A percentile compares a stretch with the other conserved stretches of the same genome.
phyloP scores from a whole-genome alignment of 2,888 invertebrate genomes.

The Anorthoa munda region DNA sequence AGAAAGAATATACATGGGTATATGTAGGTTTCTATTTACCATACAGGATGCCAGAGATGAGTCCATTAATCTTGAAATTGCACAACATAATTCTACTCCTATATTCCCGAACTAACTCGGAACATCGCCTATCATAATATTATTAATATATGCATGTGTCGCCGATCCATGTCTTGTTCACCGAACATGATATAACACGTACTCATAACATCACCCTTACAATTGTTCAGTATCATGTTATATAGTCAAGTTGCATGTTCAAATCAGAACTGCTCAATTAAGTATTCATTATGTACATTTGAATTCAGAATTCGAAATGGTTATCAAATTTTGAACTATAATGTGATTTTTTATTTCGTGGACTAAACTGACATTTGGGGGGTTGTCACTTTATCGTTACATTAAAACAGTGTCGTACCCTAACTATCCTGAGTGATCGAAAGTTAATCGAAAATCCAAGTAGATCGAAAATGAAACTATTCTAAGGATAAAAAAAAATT shows the following conservation, averaged over 20 bases:
- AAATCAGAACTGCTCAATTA: conserved; percentile 49
- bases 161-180: conserved; percentile 35
- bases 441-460: too few relatives aligned
- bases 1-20: background rate
- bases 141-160: conserved; percentile 41
- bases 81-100: background rate
- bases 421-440: too few relatives aligned
- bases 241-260: conserved; percentile 29
- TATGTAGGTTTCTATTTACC: background rate
- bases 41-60: background rate
- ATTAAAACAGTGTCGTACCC: too few relatives aligned
- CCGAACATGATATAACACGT: conserved; percentile 6
- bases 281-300: conserved; percentile 36
- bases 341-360: too few relatives aligned
- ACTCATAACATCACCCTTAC: background rate
- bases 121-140: background rate
- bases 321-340: too few relatives aligned
- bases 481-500: too few relatives aligned
- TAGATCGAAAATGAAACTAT: too few relatives aligned
- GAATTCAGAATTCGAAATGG: too few relatives aligned
- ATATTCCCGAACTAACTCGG: background rate
- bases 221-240: conserved; percentile 17
- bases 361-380: too few relatives aligned
- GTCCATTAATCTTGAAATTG: background rate
- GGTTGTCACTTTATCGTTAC: too few relatives aligned